A percentile compares a stretch with the other conserved stretches of the same genome.
phyloP scores from a whole-genome alignment of 1,140 invertebrate species.

The Bombus affinis region DNA sequence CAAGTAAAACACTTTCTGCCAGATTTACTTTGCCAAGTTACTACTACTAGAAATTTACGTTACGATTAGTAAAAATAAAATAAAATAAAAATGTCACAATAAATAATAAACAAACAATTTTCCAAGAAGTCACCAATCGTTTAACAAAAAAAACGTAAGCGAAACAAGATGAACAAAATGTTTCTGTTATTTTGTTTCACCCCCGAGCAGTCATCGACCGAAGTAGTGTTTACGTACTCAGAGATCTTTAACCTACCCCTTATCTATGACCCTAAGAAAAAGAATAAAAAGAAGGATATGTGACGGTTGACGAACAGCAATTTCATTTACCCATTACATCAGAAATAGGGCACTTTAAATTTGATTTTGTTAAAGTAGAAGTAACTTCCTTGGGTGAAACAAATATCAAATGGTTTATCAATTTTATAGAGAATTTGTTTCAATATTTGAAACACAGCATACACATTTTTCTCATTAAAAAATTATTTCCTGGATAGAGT shows the following conservation, averaged over 20 bases:
- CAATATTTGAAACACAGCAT: not conserved
- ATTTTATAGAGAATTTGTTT: not conserved
- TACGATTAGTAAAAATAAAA: too few species aligned
- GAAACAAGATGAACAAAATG: not conserved
- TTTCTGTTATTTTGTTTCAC: not conserved
- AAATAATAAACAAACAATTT: too few species aligned
- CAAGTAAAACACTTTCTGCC: not conserved
- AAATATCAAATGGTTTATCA: not conserved
- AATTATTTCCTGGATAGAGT: too few species aligned
- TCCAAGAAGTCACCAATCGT: not conserved
- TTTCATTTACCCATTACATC: not conserved
- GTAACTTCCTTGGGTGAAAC: not conserved
- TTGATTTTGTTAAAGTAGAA: not conserved
- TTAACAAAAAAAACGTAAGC: too few species aligned
- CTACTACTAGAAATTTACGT: too few species aligned
- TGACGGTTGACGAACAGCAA: not conserved
- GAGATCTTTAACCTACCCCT: not conserved
- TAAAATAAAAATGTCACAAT: too few species aligned
- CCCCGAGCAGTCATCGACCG: constrained; percentile 31
- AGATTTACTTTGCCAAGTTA: too few species aligned
- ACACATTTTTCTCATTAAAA: too few species aligned
- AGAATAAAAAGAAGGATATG: not conserved
- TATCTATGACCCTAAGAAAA: not conserved
- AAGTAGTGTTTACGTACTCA: constrained; percentile 29
- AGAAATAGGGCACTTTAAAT: not conserved